Conservation (phyloP, 2,888 invertebrate species). For the Drosophila differens region DNA sequence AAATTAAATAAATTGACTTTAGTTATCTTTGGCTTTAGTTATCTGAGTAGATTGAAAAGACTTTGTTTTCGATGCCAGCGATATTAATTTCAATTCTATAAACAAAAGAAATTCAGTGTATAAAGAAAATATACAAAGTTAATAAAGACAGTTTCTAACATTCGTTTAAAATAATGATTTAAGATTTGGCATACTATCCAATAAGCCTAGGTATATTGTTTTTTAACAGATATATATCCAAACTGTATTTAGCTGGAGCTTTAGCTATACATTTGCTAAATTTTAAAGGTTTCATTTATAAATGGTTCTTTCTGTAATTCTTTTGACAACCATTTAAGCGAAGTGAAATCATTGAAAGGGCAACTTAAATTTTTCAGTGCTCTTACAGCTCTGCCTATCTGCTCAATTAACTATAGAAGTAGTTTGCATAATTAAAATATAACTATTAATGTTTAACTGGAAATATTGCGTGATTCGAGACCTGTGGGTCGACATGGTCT, state of each 20-base stretch:
- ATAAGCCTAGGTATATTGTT: not conserved
- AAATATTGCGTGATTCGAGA: slow-evolving; percentile 56
- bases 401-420: slow-evolving; percentile 33
- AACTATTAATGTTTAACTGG: slow-evolving; percentile 11
- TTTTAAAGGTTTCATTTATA: not conserved
- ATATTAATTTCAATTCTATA: not conserved
- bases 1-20: not conserved
- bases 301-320: not conserved
- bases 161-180: not conserved
- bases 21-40: not conserved
- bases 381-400: not conserved
- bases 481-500: slow-evolving; percentile 24
- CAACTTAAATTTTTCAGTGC: slow-evolving; percentile 16
- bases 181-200: not conserved
- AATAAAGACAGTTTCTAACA: not conserved
- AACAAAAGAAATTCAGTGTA: not conserved
- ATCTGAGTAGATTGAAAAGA: not conserved
- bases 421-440: slow-evolving; percentile 47
- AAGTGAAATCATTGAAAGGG: slow-evolving; percentile 35
- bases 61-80: not conserved
- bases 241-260: not conserved
- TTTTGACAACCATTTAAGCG: slow-evolving; percentile 4
- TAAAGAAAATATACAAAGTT: not conserved
- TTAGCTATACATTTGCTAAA: not conserved
- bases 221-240: not conserved